Percentiles rank a stretch among this genome's conserved stretches.
Evolutionary conservation across 2,888 invertebrate species (phyloP).

Genomic region (Cepaea hortensis): DNA sequence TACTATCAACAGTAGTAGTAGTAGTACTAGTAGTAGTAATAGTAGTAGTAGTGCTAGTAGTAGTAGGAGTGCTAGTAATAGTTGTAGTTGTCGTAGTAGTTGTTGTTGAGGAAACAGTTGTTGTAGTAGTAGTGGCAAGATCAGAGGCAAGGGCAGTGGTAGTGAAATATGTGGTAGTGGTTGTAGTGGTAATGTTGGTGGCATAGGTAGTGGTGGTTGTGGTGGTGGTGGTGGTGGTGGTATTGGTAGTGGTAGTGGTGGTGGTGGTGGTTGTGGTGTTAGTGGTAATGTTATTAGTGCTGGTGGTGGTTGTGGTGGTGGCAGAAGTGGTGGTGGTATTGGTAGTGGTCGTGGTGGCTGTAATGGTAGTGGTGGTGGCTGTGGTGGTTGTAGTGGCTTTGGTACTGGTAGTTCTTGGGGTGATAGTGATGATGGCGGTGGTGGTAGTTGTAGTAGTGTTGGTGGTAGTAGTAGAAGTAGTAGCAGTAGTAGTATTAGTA

Average conservation of each 20-base stretch:
- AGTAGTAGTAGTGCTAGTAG: neutral
- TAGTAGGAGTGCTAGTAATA: neutral
- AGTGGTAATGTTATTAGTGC: neutral
- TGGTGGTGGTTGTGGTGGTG: neutral
- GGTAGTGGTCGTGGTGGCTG: too few species aligned
- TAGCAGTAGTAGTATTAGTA: too few species aligned
- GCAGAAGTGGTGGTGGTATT: too few species aligned
- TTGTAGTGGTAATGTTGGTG: neutral
- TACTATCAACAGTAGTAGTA: neutral
- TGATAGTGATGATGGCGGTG: conserved; percentile 2
- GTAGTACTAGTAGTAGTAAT: neutral
- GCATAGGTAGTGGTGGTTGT: neutral
- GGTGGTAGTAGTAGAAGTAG: too few species aligned
- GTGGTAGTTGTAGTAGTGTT: neutral
- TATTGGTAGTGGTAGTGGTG: neutral
- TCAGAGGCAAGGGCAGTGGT: neutral
- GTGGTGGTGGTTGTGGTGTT: neutral
- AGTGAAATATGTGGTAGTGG: neutral
- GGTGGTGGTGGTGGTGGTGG: neutral
- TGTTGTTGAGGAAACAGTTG: neutral
- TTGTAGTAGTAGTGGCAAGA: neutral
- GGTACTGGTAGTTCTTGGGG: neutral
- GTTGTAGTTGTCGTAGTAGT: neutral
- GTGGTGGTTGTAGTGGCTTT: neutral
- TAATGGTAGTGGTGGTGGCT: too few species aligned